Base-by-base conservation (phyloP, 2,797 vertebrate species). In the Aplochiton taeniatus region DNA sequence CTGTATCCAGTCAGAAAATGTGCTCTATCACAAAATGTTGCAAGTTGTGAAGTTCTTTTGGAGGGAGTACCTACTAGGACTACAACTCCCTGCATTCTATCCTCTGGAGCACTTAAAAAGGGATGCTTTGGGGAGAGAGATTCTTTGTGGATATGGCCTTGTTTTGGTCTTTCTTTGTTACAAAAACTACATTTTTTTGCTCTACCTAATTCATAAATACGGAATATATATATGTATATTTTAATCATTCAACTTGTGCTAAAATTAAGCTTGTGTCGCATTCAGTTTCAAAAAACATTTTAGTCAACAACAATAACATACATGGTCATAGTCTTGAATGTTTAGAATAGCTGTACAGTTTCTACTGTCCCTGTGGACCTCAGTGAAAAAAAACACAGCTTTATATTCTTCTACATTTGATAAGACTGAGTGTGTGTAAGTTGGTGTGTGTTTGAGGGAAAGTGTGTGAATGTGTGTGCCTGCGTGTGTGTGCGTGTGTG, bases 141-240 rank as follows among this genome's bases (percentile, higher is more conserved):
- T 18, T 51, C 60, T 78, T 59, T 52, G 11, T 17, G 45, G 46
- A 70, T 66, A 72, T 72, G 54, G 64, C 43, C 63, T 79, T 55
- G 43, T 74, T 74, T 68, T 70, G 42, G 45, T 74, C 20, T 59
- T 56, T 58, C 61, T 75, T 65, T 63, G 75, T 79, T 79, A 83
- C 75, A 86, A 85, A 87, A 83, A 70, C 9, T 55, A 81, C 69
- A 78, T 3, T 78, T 49, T 86, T 56, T 86, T 78, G 66, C 61
- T 83, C 79, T 83, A 73, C 56, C 61, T 80, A 72, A 51, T 80
- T 84, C 68, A 84, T 90, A 88, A 87, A 87, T 88, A 87, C 79
- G 79, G 63, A 75, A 76, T 84, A 85, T 86, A 50, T 46, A 58
- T 18, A 31, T 13, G 11, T 45, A 41, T 51, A 80, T 83, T 74